Conservation (phyloP, 2,797 vertebrate species). For the Toxotes lorentzi region DNA sequence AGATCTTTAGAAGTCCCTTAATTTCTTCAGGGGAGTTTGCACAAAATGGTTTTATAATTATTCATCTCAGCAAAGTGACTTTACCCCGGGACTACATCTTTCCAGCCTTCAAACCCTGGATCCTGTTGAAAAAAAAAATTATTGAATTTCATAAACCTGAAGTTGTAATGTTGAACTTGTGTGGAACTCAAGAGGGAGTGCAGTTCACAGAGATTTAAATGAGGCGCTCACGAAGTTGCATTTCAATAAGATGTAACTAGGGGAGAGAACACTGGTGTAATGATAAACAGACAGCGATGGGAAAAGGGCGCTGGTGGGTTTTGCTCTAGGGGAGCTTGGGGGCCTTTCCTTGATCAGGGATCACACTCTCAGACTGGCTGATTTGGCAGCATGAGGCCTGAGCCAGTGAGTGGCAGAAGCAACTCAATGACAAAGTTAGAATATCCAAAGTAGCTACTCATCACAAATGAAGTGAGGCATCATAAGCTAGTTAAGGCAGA, state of each 20-base stretch:
- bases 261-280: conserved; percentile 64
- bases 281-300: conserved; percentile 77
- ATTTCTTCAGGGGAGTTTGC: conserved; percentile 32
- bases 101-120: conserved; percentile 34
- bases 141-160: conserved; percentile 62
- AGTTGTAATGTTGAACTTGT: conserved; percentile 57
- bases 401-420: conserved; percentile 42
- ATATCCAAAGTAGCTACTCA: conserved; percentile 36
- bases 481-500: neutral
- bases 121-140: conserved; percentile 38
- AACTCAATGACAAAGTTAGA: conserved; percentile 45
- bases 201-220: conserved; percentile 72
- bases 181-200: conserved; percentile 62
- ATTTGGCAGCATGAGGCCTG: conserved; percentile 67
- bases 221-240: conserved; percentile 68
- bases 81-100: conserved; percentile 36
- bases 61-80: conserved; percentile 51
- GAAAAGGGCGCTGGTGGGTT: conserved; percentile 70
- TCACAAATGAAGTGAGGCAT: conserved; percentile 17
- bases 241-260: conserved; percentile 71
- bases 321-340: conserved; percentile 68
- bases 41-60: conserved; percentile 45
- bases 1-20: conserved; percentile 16
- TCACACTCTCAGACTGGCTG: conserved; percentile 65
- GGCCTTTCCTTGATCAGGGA: conserved; percentile 77